Evolutionary conservation across 2,113 vertebrate species (phyloP).

Genomic region (Megaceryle maxima): DNA sequence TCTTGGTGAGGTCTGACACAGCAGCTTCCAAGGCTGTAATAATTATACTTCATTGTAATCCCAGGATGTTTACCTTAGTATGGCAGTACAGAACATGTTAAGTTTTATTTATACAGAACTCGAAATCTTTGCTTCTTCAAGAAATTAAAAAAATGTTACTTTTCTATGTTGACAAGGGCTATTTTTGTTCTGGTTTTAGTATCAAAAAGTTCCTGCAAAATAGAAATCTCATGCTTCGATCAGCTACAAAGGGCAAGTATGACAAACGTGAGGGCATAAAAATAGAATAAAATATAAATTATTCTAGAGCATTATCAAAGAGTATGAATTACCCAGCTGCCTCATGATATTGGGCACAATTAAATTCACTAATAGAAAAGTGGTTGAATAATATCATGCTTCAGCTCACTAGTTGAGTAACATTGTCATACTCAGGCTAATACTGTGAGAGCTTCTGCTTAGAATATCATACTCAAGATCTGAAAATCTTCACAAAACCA

Average conservation of each 20-base stretch:
- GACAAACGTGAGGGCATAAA: background rate
- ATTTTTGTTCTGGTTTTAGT: background rate
- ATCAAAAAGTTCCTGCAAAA: background rate
- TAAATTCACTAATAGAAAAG: constrained; percentile 13
- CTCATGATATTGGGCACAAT: background rate
- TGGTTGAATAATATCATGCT: background rate
- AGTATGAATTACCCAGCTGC: background rate
- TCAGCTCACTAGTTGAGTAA: background rate
- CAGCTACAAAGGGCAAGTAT: background rate
- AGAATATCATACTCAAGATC: background rate
- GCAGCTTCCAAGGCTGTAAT: background rate
- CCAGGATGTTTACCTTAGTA: background rate
- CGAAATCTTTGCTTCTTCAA: background rate
- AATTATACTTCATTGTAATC: background rate
- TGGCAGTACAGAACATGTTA: background rate
- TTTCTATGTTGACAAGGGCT: background rate
- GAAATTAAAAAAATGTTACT: background rate
- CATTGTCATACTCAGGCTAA: background rate
- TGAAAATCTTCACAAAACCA: background rate
- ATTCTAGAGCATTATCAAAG: background rate
- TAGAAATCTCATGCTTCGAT: background rate
- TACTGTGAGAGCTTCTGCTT: background rate
- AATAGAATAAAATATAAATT: background rate
- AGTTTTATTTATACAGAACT: background rate
- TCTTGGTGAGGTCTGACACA: background rate